phyloP scores from a whole-genome alignment of 2,888 invertebrate genomes.

The Loripinus fragilis region DNA sequence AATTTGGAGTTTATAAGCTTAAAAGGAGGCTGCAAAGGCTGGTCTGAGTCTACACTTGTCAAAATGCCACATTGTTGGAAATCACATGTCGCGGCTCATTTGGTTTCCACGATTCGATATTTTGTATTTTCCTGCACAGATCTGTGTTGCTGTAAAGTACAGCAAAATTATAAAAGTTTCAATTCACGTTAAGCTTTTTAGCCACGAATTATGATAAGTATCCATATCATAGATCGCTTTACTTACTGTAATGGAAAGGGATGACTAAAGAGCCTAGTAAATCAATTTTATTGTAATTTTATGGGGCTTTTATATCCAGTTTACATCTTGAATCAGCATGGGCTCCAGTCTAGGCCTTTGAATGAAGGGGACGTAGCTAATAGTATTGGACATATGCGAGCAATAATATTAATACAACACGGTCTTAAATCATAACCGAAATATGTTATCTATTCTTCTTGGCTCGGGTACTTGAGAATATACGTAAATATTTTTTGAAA shows the following conservation, averaged over 20 bases:
- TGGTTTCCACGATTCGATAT: no score
- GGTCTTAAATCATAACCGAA: constrained; percentile 14
- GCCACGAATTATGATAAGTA: constrained; percentile 17
- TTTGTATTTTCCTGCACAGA: not conserved
- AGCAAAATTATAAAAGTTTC: not conserved
- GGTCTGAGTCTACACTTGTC: no score
- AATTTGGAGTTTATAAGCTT: no score
- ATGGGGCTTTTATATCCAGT: constrained; percentile 52
- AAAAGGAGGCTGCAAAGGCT: no score
- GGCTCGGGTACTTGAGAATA: constrained; percentile 1
- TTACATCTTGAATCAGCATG: constrained; percentile 55
- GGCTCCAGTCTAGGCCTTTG: not conserved
- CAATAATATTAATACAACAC: constrained; percentile 12
- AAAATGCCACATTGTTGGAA: no score
- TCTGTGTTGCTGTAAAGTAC: not conserved
- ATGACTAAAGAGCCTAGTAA: constrained; percentile 40
- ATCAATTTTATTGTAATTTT: constrained; percentile 61
- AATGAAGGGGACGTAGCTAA: constrained; percentile 1
- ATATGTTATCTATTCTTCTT: constrained; percentile 15
- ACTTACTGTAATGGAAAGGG: constrained; percentile 20
- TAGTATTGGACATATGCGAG: constrained; percentile 3
- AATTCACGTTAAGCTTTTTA: constrained; percentile 8
- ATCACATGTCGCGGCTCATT: no score
- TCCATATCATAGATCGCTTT: constrained; percentile 10
- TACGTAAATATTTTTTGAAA: not conserved